phyloP scores from a whole-genome alignment of 2,113 vertebrate species.

The Camelus bactrianus region DNA sequence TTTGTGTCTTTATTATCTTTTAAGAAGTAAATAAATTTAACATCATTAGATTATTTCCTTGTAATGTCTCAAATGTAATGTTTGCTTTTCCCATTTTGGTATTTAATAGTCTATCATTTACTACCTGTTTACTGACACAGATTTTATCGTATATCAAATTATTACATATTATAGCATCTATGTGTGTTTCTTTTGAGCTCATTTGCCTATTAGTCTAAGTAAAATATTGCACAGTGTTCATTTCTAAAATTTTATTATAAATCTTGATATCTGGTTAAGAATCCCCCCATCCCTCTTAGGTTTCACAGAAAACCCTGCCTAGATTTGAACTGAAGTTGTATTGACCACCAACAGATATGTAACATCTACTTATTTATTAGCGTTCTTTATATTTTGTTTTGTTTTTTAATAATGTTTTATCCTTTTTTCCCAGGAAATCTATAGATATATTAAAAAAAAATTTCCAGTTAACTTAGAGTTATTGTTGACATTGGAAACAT shows the following conservation, averaged over 20 bases:
- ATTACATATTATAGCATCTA: neutral
- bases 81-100: neutral
- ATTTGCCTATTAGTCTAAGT: neutral
- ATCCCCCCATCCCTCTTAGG: neutral
- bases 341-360: neutral
- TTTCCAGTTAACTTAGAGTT: neutral
- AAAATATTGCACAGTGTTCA: neutral
- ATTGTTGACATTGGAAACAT: neutral
- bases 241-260: neutral
- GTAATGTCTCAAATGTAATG: neutral
- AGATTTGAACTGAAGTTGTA: neutral
- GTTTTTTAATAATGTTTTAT: neutral
- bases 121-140: neutral
- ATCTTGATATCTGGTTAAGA: neutral
- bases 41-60: neutral
- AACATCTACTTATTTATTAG: neutral
- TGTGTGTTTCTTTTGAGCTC: neutral
- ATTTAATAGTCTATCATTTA: neutral
- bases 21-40: neutral
- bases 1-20: neutral
- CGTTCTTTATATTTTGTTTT: neutral
- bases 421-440: neutral
- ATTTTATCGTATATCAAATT: neutral
- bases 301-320: neutral
- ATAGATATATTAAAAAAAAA: fast-evolving